Evolutionary conservation across 2,113 vertebrate genomes (phyloP).

Genomic region (Riparia riparia): DNA sequence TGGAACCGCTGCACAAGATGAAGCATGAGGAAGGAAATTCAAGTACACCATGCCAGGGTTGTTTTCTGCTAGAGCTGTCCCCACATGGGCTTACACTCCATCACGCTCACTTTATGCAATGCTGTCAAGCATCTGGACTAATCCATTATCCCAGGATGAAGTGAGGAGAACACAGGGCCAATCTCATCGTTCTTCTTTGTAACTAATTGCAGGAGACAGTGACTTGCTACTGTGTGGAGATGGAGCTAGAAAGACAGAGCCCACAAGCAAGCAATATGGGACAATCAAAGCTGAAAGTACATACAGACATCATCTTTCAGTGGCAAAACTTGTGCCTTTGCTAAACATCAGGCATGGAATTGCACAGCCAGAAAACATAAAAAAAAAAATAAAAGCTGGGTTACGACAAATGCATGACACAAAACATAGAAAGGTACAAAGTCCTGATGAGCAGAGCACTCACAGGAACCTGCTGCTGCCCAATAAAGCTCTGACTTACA

Average conservation of each 20-base stretch:
- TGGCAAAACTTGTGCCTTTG: not conserved
- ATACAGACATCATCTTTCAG: not conserved
- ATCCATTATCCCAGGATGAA: conserved; percentile 19
- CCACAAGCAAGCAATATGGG: not conserved
- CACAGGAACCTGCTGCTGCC: not conserved
- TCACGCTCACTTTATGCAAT: not conserved
- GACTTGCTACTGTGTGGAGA: not conserved
- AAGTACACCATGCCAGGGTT: not conserved
- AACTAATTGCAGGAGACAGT: not conserved
- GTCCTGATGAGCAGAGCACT: not conserved
- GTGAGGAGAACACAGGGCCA: not conserved
- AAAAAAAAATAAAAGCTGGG: not conserved
- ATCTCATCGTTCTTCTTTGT: not conserved
- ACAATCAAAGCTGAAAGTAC: not conserved
- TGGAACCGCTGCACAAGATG: not conserved
- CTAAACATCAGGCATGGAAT: not conserved
- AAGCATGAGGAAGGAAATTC: conserved; percentile 23
- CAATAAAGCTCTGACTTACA: not conserved
- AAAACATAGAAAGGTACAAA: not conserved
- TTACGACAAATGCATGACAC: fast-evolving
- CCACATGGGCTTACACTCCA: not conserved
- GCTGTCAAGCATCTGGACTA: conserved; percentile 16
- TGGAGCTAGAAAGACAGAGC: not conserved
- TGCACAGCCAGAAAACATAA: not conserved
- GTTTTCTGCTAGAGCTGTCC: not conserved